Evolutionary conservation across 64 coral and sea anemone species (phyloP).

Genomic region (Catalaphyllia jardinei): DNA sequence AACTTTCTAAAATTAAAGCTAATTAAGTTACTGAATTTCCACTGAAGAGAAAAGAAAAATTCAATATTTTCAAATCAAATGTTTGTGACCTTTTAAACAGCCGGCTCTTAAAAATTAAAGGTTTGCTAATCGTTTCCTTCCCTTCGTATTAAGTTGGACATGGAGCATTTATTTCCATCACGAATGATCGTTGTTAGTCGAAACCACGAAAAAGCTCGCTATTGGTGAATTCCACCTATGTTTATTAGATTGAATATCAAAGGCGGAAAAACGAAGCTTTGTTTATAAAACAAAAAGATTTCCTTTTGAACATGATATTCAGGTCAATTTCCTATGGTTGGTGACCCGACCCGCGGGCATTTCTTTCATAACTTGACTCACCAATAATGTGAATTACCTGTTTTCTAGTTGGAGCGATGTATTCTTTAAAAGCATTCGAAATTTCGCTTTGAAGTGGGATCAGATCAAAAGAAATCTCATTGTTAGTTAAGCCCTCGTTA

Average conservation of each 20-base stretch:
- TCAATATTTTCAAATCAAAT: neutral
- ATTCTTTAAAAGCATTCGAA: neutral
- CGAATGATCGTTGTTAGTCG: too few species aligned
- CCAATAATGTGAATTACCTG: neutral
- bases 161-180: neutral
- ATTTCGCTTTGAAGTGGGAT: neutral
- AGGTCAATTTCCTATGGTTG: neutral
- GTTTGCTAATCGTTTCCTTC: neutral
- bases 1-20: too few species aligned
- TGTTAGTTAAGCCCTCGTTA: too few species aligned
- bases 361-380: neutral
- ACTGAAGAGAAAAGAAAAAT: neutral
- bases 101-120: neutral
- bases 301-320: neutral
- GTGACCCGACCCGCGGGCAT: neutral
- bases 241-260: neutral
- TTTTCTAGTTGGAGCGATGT: neutral
- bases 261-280: neutral
- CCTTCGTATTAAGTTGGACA: neutral
- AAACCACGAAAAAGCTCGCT: neutral
- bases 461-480: neutral
- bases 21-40: neutral
- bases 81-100: neutral
- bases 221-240: neutral
- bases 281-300: slow-evolving; percentile 1